Evolutionary conservation across 2,797 vertebrate genomes (phyloP), one percentile per base, ranked within the genome.

Genomic region (Rhadinocentrus ornatus): DNA sequence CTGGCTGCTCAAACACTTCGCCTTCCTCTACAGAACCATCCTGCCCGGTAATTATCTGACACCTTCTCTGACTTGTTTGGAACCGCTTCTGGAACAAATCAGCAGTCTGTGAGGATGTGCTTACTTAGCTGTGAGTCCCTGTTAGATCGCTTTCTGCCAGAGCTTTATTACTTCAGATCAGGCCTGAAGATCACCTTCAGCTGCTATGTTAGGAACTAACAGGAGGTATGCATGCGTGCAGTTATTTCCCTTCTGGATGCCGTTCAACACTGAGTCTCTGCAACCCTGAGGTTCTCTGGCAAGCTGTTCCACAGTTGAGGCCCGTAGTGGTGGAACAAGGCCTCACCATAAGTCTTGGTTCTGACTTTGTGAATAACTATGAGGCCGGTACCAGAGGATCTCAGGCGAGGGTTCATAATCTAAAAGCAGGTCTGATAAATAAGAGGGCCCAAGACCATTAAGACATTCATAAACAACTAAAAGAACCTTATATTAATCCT

Each of bases 1-100:
- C 3, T 99, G 98, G 98, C 95, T 99, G n/a, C 96, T 96, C 31
- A 93, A 96, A 84, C 98, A 99, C 91, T 99, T 98, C 55, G 96
- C 96, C 34, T 99, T 99, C 92, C 93, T 99, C 89, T 99, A 99
- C 86, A 95, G 96, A 82, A 99, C 98, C 15, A 81, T 99, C 78
- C 91, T 99, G 29, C 98, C 98, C 71, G 98, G 98, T 98, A 93
- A 84, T 76, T 29, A 11, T 31, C 39, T 35, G 4, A 10, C 24
- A 39, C 32, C 53, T 55, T 11, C 66, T 27, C 2, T 50, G 3
- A 24, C 26, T 8, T 65, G 32, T 74, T 65, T 37, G 6, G 35
- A 12, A 35, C 34, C 18, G 37, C 13, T 39, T 39, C 37, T 37
- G 35, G 35, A 37, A 39, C 13, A 39, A 26, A 15, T 71, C 70